Base-by-base conservation (phyloP, 2,888 invertebrate species). In the Dioctria linearis region DNA sequence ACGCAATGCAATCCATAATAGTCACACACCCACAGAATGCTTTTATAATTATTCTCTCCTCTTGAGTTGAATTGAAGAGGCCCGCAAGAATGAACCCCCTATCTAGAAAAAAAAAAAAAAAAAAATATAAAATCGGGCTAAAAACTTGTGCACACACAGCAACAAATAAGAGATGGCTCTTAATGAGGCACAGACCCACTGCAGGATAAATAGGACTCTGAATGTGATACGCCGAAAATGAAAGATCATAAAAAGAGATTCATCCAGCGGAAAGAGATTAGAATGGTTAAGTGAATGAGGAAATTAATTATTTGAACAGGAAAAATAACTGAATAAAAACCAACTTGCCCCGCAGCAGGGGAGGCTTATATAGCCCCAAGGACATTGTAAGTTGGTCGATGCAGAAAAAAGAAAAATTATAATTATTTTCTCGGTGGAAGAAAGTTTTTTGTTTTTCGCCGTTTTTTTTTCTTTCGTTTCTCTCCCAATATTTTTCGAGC, bases 121-220 rank as follows among this genome's bases (percentile, higher is more conserved):
- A 25, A 25, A 25, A 1, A 25, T 25, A 51, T 51, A 69, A 61
- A 69, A 69, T 69, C 25, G 25, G 51, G 69, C 37, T 69, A 49
- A 69, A 69, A 69, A 69, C 37, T 69, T 69, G 51, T 69, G 69
- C 69, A 69, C 49, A 69, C 69, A 69, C 69, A 69, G 69, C 67
- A 67, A 25, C 69, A 69, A 51, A 49, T 49, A 69, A 69, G 37
- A 54, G n/a, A n/a, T 11, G 8, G 51, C 69, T 5, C 39, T 37
- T 69, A 69, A 69, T 69, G 69, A 69, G 39, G 25, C 25, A 25
- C 39, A 51, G 51, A 69, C 11, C 11, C 54, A 25, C 25, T 25
- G 25, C 25, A 6, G 11, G 54, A 54, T 54, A n/a, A 4, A 54
- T n/a, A n/a, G 54, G 3, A 25, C 25, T 54, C 3, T 11, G 54